These are phyloP conservation scores for Chondrilla cf. caribensis DNA, from an alignment of 37 sponge, comb jelly and placozoan genomes.

Conservation along the genomic window DNA sequence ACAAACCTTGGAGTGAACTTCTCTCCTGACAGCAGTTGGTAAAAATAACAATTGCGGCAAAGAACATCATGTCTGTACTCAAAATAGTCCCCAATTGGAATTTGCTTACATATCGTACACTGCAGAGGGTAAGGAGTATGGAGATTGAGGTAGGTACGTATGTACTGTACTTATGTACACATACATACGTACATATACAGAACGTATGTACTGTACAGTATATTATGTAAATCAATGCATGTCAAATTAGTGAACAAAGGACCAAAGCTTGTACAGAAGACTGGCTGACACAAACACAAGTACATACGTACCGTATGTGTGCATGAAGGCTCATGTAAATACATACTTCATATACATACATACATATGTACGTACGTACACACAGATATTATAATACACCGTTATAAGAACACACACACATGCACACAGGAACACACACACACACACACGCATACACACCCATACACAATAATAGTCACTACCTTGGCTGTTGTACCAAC, in stretches of 20 bases:
- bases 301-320: too few species aligned
- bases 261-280: too few species aligned
- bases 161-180: neutral
- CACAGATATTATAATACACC: neutral
- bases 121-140: neutral
- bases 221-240: too few species aligned
- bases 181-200: neutral
- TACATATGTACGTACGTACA: neutral
- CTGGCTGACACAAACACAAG: too few species aligned
- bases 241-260: too few species aligned
- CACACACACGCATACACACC: neutral
- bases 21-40: neutral
- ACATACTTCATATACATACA: neutral
- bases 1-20: neutral
- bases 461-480: neutral
- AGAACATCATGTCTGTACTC: conserved; percentile 18
- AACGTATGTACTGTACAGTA: too few species aligned
- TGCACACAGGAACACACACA: too few species aligned
- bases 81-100: conserved; percentile 56
- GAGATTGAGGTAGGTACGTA: neutral
- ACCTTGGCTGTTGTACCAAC: too few species aligned
- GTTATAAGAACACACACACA: neutral
- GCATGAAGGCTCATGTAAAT: too few species aligned
- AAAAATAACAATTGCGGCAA: conserved; percentile 29
- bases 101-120: conserved; percentile 38